phyloP scores from a whole-genome alignment of 2,113 vertebrate genomes.

The Pelvicachromis taeniatus region DNA sequence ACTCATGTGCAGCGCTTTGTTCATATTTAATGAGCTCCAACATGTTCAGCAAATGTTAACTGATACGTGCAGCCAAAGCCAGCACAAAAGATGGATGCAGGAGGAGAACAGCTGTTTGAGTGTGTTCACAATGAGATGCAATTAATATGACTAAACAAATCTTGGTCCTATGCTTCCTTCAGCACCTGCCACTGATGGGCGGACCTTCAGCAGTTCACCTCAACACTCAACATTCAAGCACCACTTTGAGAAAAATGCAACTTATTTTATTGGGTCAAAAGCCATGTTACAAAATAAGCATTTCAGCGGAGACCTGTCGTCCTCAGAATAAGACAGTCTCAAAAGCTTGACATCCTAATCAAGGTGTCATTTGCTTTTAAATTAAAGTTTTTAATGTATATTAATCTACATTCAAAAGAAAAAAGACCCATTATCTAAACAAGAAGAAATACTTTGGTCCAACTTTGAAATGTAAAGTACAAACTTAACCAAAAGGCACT shows the following conservation, averaged over 20 bases:
- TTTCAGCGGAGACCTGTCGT: neutral
- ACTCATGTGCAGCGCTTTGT: conserved; percentile 36
- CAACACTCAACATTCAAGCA: neutral
- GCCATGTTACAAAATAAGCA: neutral
- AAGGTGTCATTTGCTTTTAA: neutral
- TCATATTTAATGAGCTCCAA: conserved; percentile 41
- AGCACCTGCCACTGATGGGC: neutral
- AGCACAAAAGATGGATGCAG: neutral
- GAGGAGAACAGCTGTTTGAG: conserved; percentile 14
- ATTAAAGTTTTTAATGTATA: conserved; percentile 25
- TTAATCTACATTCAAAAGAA: conserved; percentile 16
- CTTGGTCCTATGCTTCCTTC: neutral
- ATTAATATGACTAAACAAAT: neutral
- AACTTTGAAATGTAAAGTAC: neutral
- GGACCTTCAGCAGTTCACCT: neutral
- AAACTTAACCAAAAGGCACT: neutral
- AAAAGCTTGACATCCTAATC: neutral
- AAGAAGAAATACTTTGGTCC: neutral
- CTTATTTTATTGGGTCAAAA: conserved; percentile 58
- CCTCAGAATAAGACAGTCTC: neutral
- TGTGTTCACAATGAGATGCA: neutral
- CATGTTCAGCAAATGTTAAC: conserved; percentile 36
- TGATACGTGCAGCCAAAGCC: neutral
- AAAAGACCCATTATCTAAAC: conserved; percentile 28
- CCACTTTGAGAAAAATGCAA: conserved; percentile 4